Conservation (phyloP, 1,140 invertebrate genomes). For the Aricia agestis region DNA sequence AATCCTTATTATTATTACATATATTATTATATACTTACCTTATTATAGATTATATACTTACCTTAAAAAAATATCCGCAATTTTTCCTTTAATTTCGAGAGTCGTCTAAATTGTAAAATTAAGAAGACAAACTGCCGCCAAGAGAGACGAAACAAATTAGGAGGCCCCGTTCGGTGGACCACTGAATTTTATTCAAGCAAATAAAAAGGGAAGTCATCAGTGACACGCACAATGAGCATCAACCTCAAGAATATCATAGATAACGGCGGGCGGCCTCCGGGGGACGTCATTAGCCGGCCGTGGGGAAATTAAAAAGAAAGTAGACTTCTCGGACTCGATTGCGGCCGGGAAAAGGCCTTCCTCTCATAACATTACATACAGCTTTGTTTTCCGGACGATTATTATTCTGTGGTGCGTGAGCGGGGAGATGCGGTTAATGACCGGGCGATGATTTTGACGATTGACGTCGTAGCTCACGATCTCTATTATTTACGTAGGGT, state of each 20-base stretch:
- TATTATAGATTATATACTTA: too few species aligned
- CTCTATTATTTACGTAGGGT: too few species aligned
- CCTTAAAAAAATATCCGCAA: not conserved
- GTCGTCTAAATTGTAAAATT: conserved; percentile 37
- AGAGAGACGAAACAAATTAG: conserved; percentile 72
- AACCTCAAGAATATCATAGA: conserved; percentile 76
- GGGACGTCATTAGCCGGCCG: conserved; percentile 73
- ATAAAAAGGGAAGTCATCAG: conserved; percentile 75
- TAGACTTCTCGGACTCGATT: conserved; percentile 74
- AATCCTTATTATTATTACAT: too few species aligned
- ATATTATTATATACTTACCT: too few species aligned
- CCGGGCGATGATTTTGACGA: conserved; percentile 36
- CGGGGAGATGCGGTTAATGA: conserved; percentile 62
- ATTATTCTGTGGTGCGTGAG: conserved; percentile 77
- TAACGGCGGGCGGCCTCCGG: conserved; percentile 64
- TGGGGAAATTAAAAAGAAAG: conserved; percentile 77
- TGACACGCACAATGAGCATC: conserved; percentile 76
- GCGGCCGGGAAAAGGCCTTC: conserved; percentile 64
- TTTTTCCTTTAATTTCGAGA: conserved; percentile 7
- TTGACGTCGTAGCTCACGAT: conserved; percentile 14
- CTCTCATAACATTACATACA: conserved; percentile 76
- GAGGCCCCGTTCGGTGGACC: conserved; percentile 69
- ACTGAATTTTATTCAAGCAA: conserved; percentile 74
- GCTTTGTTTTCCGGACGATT: conserved; percentile 74
- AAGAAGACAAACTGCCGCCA: conserved; percentile 69